These are phyloP conservation scores for Schizopygopsis pylzovi DNA, from an alignment of 2,797 vertebrate species.

Conservation along the genomic window DNA sequence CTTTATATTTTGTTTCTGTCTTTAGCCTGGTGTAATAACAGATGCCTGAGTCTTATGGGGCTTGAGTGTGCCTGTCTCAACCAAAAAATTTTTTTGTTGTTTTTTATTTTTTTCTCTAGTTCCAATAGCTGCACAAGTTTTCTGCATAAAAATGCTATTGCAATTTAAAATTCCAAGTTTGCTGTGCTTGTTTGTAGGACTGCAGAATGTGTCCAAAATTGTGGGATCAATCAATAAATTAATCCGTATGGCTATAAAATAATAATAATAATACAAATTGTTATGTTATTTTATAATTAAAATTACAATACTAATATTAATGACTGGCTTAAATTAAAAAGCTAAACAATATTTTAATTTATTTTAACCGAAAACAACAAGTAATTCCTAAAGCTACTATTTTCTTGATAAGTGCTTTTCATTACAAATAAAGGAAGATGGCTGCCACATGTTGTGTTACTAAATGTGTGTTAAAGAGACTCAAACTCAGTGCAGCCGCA, in stretches of 20 bases:
- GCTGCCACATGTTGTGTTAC: too few relatives aligned
- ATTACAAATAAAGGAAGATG: too few relatives aligned
- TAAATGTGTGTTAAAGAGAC: too few relatives aligned
- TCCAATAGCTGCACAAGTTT: background rate
- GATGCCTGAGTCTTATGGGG: constrained; percentile 2
- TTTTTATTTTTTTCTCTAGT: background rate
- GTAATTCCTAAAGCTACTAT: too few relatives aligned
- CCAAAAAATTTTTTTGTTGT: too few relatives aligned
- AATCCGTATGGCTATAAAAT: background rate
- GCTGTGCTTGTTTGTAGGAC: background rate
- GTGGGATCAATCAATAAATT: background rate
- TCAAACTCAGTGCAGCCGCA: too few relatives aligned
- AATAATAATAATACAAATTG: background rate
- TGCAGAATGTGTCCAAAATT: background rate
- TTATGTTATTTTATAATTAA: too few relatives aligned
- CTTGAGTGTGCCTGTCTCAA: background rate
- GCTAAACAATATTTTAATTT: too few relatives aligned
- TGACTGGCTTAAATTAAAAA: too few relatives aligned
- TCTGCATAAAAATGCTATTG: background rate
- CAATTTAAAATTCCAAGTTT: background rate
- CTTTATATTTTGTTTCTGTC: constrained; percentile 27
- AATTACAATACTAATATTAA: too few relatives aligned
- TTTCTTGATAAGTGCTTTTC: too few relatives aligned
- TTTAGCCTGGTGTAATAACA: constrained; percentile 19
- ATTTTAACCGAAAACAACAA: too few relatives aligned